phyloP scores from a whole-genome alignment of 2,113 vertebrate species.

The Chaetodon auriga region DNA sequence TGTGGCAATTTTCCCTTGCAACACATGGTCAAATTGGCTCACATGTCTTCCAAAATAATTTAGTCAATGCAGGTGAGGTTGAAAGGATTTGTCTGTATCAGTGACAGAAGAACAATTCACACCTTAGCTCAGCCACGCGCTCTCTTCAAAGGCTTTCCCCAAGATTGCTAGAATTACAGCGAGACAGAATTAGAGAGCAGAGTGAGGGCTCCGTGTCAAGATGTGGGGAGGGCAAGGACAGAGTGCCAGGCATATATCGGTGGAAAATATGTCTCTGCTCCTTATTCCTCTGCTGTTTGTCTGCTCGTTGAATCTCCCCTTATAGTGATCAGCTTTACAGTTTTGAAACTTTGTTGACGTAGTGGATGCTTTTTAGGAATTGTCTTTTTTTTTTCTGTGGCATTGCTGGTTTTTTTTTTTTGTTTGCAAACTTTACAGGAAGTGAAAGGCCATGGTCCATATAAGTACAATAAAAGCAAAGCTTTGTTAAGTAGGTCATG shows the following conservation, averaged over 20 bases:
- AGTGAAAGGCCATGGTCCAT: too few relatives aligned
- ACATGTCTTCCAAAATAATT: conserved; percentile 67
- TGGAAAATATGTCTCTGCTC: neutral
- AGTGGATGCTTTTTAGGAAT: neutral
- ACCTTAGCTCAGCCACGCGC: conserved; percentile 45
- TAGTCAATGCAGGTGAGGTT: conserved; percentile 58
- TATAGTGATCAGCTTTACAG: neutral
- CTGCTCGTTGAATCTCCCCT: too few relatives aligned
- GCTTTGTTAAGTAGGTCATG: conserved; percentile 8
- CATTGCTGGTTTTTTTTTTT: neutral
- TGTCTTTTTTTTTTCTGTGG: neutral
- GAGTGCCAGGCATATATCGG: neutral
- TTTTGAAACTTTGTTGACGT: neutral
- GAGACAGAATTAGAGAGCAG: conserved; percentile 35
- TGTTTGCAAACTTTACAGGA: neutral
- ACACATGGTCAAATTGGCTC: conserved; percentile 59
- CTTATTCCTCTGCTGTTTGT: neutral
- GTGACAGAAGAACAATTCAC: conserved; percentile 66
- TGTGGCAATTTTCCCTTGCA: conserved; percentile 42
- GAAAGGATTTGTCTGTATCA: conserved; percentile 70
- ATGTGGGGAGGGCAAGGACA: conserved; percentile 17
- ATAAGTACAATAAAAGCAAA: neutral
- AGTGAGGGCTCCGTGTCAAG: conserved; percentile 42
- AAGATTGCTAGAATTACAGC: conserved; percentile 51
- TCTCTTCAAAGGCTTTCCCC: conserved; percentile 57